Conservation (phyloP, 2,888 invertebrate genomes). For the Apocheima hispidaria region DNA sequence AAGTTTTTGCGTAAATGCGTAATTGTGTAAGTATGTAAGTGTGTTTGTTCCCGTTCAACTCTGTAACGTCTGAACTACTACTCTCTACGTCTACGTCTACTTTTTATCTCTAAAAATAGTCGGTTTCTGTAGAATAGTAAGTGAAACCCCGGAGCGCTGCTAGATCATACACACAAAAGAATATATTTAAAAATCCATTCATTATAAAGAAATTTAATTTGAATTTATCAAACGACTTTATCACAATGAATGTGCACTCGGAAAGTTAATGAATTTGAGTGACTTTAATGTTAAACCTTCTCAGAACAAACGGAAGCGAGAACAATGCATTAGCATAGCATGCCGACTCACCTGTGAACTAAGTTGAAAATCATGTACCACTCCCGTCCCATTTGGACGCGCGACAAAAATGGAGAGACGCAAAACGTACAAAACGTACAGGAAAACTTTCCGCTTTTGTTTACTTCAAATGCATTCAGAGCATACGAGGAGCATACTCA, state of each 20-base stretch:
- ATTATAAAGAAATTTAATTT: not conserved
- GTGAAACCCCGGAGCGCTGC: no score
- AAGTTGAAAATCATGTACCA: slow-evolving; percentile 82
- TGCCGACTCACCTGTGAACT: slow-evolving; percentile 67
- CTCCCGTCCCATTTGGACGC: slow-evolving; percentile 66
- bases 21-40: no score
- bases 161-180: no score
- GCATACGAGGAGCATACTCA: slow-evolving; percentile 54
- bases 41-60: no score
- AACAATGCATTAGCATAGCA: slow-evolving; percentile 64
- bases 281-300: slow-evolving; percentile 35
- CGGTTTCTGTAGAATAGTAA: no score
- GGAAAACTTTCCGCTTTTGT: slow-evolving; percentile 66
- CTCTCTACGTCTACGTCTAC: no score
- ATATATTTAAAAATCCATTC: no score
- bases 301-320: slow-evolving; percentile 51
- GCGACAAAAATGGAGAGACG: slow-evolving; percentile 60
- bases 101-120: no score
- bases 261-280: slow-evolving; percentile 52
- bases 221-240: not conserved
- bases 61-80: no score
- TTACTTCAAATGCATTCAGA: slow-evolving; percentile 62
- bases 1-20: no score
- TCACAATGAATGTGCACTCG: slow-evolving; percentile 22
- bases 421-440: slow-evolving; percentile 62